Evolutionary conservation across 1,140 invertebrate species (phyloP), one percentile per base, ranked within the genome.

Genomic region (Tetranychus cinnabarinus): DNA sequence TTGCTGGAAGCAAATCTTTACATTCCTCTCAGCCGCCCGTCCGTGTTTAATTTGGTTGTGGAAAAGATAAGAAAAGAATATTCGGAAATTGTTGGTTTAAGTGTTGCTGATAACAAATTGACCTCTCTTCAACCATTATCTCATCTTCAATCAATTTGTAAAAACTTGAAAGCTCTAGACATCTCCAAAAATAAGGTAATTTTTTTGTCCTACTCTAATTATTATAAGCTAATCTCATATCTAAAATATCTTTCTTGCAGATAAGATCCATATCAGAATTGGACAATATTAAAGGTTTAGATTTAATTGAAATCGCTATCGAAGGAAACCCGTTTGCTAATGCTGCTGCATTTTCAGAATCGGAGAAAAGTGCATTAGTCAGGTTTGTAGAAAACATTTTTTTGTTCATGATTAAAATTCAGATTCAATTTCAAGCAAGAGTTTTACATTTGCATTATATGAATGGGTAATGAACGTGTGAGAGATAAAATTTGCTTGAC

Each of bases 81-180:
- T 69, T 86, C 87, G 1, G 80, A 84, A 68, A 73, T 92, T 50
- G 78, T 81, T 48, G 82, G 82, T 1, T 70, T 93, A 7, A 85
- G 88, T 76, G 73, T 93, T 1, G 81, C 83, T 69, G 80, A 83
- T 48, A 93, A 92, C 70, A 82, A 81, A 69, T 70, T 93, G 1
- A 70, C 78, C 63, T 74, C 75, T 10, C 72, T 88, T 42, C 80
- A 83, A 55, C 78, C 78, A 62, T 72, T 91, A 46, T 78, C 75
- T 63, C 70, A 76, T 3, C 65, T 86, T 6, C 70, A 74, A 6
- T 74, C 75, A 33, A 83, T 82, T 62, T 77, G 87, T 62, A 77
- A 81, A 6, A 77, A 81, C 65, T 71, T 93, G 2, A 86, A 84
- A 69, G 82, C 85, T 60, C 73, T 93, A 2, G 82, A 89, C 69